A percentile compares a stretch with the other conserved stretches of the same genome.
Evolutionary conservation across 2,113 vertebrate genomes (phyloP).

Genomic region (Eurystomus gularis): DNA sequence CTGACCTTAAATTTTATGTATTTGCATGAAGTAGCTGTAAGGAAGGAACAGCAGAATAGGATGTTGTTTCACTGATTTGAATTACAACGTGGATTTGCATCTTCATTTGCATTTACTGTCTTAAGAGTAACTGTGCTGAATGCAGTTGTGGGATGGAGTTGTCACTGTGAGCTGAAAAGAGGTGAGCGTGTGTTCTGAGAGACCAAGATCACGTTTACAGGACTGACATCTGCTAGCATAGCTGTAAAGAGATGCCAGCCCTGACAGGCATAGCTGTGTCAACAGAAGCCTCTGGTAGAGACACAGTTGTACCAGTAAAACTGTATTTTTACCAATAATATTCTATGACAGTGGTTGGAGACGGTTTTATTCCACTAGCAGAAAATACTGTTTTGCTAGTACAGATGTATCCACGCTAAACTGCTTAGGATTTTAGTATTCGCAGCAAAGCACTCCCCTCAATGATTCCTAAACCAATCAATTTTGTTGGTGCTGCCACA

Average conservation of each 20-base stretch:
- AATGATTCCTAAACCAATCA: not conserved
- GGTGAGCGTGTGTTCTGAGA: not conserved
- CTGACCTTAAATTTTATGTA: slow-evolving; percentile 39
- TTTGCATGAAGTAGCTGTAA: slow-evolving; percentile 38
- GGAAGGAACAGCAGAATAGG: not conserved
- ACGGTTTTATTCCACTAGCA: not conserved
- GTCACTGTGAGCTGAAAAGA: not conserved
- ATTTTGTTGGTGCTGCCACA: slow-evolving; percentile 1
- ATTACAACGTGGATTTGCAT: slow-evolving; percentile 49
- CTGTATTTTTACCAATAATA: not conserved
- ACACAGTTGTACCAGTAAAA: not conserved
- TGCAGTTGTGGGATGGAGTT: slow-evolving; percentile 4
- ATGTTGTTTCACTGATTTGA: slow-evolving; percentile 47
- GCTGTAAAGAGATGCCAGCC: slow-evolving; percentile 17
- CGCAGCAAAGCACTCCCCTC: not conserved
- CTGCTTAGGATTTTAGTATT: slow-evolving; percentile 16
- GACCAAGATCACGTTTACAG: not conserved
- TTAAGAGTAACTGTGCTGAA: slow-evolving; percentile 35
- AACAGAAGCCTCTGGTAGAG: slow-evolving; percentile 25
- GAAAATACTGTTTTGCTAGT: not conserved
- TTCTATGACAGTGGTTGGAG: not conserved
- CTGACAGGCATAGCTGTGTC: not conserved
- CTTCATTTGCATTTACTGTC: slow-evolving; percentile 45
- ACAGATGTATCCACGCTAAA: not conserved
- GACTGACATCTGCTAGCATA: not conserved